These are phyloP conservation scores for Drosophila setosimentum DNA, from an alignment of 2,888 invertebrate genomes.

Conservation along the genomic window DNA sequence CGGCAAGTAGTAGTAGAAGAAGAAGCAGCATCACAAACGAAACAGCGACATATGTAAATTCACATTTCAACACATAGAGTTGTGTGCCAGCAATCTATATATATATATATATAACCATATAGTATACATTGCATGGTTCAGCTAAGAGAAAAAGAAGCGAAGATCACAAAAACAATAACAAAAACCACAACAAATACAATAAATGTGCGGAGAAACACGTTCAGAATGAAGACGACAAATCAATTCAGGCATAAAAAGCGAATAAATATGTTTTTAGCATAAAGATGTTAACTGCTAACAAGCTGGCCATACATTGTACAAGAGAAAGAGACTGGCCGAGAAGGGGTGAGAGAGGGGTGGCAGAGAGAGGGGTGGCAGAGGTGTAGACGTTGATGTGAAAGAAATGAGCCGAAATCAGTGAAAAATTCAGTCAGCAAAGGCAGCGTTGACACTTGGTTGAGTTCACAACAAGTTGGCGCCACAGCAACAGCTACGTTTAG, in stretches of 20 bases:
- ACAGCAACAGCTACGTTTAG: conserved; percentile 2
- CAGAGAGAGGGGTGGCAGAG: neutral
- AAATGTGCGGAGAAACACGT: conserved; percentile 66
- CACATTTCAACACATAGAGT: conserved; percentile 53
- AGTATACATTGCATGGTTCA: conserved; percentile 14
- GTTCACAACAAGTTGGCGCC: conserved; percentile 51
- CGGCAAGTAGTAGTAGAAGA: conserved; percentile 1
- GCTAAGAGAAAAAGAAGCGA: conserved; percentile 24
- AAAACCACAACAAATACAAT: conserved; percentile 55
- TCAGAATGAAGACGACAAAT: conserved; percentile 78
- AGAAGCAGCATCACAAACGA: conserved; percentile 5
- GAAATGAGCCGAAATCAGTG: conserved; percentile 35
- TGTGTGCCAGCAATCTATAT: conserved; percentile 8
- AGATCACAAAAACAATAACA: conserved; percentile 23
- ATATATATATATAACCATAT: neutral
- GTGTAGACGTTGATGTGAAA: conserved; percentile 41
- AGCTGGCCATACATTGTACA: conserved; percentile 36
- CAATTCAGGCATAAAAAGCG: conserved; percentile 82
- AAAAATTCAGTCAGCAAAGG: conserved; percentile 16
- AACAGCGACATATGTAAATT: conserved; percentile 59
- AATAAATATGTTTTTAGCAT: conserved; percentile 81
- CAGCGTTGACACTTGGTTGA: conserved; percentile 60
- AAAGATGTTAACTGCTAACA: conserved; percentile 79
- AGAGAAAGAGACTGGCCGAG: neutral
- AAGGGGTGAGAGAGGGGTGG: neutral